phyloP scores from a whole-genome alignment of 2,888 invertebrate genomes.

The Nymphalis c-album region DNA sequence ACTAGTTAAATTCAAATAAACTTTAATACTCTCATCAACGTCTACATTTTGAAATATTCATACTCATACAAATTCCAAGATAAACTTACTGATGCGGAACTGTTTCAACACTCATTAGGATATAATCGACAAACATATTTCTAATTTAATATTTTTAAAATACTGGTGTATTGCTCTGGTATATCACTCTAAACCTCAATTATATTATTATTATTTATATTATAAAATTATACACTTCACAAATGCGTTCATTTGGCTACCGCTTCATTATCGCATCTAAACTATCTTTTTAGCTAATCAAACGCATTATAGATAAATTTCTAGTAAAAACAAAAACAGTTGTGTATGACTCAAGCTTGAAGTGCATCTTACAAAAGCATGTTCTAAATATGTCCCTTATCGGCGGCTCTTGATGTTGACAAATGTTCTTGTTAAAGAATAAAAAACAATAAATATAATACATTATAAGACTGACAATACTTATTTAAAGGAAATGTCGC shows the following conservation, averaged over 20 bases:
- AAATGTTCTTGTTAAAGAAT: too few relatives aligned
- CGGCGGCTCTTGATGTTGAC: too few relatives aligned
- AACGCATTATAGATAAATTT: too few relatives aligned
- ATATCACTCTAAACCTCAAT: conserved; percentile 54
- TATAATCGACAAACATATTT: conserved; percentile 30
- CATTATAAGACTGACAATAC: too few relatives aligned
- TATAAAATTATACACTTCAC: conserved; percentile 38
- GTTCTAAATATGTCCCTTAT: too few relatives aligned
- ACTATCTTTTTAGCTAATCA: too few relatives aligned
- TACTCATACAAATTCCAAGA: conserved; percentile 19
- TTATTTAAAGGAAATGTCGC: too few relatives aligned
- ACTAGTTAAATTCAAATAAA: conserved; percentile 68
- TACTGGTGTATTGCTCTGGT: conserved; percentile 67
- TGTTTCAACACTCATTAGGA: conserved; percentile 17
- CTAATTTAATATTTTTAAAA: conserved; percentile 47
- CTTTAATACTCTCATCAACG: conserved; percentile 74
- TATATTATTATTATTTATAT: conserved; percentile 40
- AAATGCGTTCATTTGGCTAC: background rate
- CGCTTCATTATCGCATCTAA: too few relatives aligned
- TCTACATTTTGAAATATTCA: conserved; percentile 63
- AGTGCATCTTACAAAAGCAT: too few relatives aligned
- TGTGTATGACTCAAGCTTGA: too few relatives aligned
- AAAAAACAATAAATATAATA: too few relatives aligned
- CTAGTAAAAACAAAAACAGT: too few relatives aligned
- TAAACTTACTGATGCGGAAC: conserved; percentile 11